phyloP scores from a whole-genome alignment of 2,888 invertebrate species.

The Dasysyrphus tricinctus region DNA sequence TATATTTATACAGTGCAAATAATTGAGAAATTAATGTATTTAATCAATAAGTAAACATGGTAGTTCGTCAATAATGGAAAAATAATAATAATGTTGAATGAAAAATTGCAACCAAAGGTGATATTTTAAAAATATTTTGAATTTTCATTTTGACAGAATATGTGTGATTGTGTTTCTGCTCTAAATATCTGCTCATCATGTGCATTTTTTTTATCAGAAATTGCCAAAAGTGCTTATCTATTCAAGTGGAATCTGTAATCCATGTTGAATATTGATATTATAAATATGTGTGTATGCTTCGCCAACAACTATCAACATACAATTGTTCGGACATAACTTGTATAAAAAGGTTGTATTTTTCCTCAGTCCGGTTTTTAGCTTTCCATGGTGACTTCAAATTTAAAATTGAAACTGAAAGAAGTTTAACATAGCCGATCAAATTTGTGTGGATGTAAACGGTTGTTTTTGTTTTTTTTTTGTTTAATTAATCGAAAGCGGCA shows the following conservation, averaged over 20 bases:
- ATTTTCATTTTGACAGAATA: not conserved
- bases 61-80: constrained; percentile 13
- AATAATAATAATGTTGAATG: not conserved
- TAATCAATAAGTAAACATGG: constrained; percentile 48
- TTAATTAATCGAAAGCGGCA: not conserved
- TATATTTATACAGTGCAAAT: constrained; percentile 39
- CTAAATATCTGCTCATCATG: not conserved
- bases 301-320: constrained; percentile 18
- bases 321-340: constrained; percentile 41
- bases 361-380: constrained; percentile 18
- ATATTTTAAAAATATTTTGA: not conserved
- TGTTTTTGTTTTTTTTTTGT: not conserved
- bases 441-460: not conserved
- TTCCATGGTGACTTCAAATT: not conserved
- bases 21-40: constrained; percentile 37
- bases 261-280: constrained; percentile 26
- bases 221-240: constrained; percentile 39
- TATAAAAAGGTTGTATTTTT: constrained; percentile 40
- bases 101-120: not conserved
- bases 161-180: too few relatives aligned
- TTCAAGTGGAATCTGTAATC: constrained; percentile 35
- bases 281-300: not conserved
- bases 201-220: not conserved
- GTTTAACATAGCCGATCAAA: not conserved
- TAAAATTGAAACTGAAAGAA: not conserved